Conservation (phyloP, 2,113 vertebrate species). For the Fukomys damarensis region DNA sequence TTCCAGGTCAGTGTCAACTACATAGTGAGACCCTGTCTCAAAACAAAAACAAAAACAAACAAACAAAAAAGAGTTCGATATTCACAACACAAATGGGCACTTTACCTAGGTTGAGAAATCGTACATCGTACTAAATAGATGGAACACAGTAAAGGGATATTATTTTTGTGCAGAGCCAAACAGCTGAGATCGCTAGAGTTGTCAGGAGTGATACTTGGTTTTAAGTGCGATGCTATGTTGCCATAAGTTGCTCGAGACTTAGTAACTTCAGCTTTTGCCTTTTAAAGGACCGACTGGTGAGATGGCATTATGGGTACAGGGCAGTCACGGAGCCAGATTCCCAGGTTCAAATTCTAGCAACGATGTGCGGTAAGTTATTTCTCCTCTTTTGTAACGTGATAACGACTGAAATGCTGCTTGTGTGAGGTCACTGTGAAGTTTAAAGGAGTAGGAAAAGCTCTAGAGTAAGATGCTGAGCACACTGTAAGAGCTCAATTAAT, state of each 20-base stretch:
- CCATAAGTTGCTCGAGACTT: not conserved
- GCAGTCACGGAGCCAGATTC: not conserved
- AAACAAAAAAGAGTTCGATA: not conserved
- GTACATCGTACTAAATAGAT: not conserved
- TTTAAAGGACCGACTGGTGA: not conserved
- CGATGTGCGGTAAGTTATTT: not conserved
- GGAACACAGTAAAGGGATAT: not conserved
- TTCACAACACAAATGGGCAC: not conserved
- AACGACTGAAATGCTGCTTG: not conserved
- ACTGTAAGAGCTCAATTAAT: not conserved
- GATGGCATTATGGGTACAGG: not conserved
- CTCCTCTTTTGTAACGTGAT: not conserved
- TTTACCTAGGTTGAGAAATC: not conserved
- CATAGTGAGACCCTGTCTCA: too few relatives aligned
- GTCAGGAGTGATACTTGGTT: not conserved
- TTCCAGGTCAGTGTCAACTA: too few relatives aligned
- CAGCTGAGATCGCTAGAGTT: not conserved
- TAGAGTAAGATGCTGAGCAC: not conserved
- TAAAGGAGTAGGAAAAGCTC: not conserved
- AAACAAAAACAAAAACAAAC: too few relatives aligned
- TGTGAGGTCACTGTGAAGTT: not conserved
- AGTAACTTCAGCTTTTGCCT: not conserved
- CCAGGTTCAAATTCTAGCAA: conserved; percentile 1
- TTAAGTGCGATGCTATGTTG: not conserved
- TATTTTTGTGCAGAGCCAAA: not conserved